These are phyloP conservation scores for Drosophila suzukii DNA, from an alignment of 1,140 invertebrate genomes.

Conservation along the genomic window DNA sequence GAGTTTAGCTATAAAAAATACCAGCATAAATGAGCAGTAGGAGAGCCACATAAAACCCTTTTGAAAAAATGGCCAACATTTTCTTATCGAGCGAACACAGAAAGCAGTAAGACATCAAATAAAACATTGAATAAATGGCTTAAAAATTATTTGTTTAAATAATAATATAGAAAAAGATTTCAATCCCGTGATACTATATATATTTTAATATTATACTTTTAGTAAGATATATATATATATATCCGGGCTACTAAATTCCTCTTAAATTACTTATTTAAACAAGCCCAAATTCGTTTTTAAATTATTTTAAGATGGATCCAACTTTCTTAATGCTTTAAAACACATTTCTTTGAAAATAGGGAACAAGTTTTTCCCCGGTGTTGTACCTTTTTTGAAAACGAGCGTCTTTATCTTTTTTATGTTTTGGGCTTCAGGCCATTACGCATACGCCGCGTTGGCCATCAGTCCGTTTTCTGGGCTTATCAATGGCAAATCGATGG, in stretches of 20 bases:
- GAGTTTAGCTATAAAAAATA: slow-evolving; percentile 17
- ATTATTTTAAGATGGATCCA: too few relatives aligned
- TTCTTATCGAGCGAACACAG: slow-evolving; percentile 17
- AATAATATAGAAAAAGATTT: not conserved
- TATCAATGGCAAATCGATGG: slow-evolving; percentile 62
- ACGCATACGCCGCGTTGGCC: slow-evolving; percentile 50
- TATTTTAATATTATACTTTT: too few relatives aligned
- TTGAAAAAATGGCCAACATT: slow-evolving; percentile 2
- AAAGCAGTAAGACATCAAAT: not conserved
- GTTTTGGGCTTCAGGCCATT: slow-evolving; percentile 31
- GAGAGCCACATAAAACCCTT: not conserved
- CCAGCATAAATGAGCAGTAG: not conserved
- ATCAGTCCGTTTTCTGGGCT: slow-evolving; percentile 38
- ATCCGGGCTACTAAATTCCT: too few relatives aligned
- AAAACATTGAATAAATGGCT: not conserved
- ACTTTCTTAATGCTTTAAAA: too few relatives aligned
- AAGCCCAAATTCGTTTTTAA: too few relatives aligned
- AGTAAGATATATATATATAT: too few relatives aligned
- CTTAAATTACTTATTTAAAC: too few relatives aligned
- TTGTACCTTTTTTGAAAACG: slow-evolving; percentile 16
- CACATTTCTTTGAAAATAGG: too few relatives aligned
- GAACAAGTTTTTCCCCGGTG: not conserved
- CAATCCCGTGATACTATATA: too few relatives aligned
- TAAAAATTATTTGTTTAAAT: not conserved
- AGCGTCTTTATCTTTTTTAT: slow-evolving; percentile 44